Evolutionary conservation across 2,113 vertebrate genomes (phyloP).

Genomic region (Lycocorax pyrrhopterus): DNA sequence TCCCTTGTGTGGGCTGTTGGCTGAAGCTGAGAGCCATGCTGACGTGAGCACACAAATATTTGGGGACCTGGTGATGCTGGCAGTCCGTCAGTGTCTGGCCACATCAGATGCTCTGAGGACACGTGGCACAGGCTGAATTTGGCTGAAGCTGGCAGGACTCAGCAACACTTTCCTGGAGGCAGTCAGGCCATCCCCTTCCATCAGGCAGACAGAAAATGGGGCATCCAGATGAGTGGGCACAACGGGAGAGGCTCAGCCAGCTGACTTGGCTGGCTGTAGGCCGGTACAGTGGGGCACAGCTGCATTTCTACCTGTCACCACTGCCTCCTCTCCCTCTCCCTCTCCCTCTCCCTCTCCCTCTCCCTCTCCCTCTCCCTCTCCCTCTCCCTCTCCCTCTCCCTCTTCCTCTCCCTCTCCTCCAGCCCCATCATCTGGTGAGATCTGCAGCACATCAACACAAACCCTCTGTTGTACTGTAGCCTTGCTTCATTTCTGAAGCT

Average conservation of each 20-base stretch:
- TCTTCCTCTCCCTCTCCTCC: background rate
- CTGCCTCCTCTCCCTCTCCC: background rate
- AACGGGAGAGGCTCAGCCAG: background rate
- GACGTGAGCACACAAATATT: background rate
- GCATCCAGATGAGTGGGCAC: background rate
- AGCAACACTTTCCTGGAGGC: background rate
- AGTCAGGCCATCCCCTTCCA: background rate
- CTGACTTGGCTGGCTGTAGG: background rate
- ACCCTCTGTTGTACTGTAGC: background rate
- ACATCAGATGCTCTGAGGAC: background rate
- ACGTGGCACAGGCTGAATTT: rapidly evolving
- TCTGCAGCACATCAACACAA: background rate
- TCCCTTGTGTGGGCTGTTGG: background rate
- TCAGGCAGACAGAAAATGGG: rapidly evolving
- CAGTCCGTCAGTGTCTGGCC: background rate
- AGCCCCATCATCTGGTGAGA: background rate
- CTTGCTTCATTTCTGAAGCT: background rate
- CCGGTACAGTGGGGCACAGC: background rate
- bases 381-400: too few relatives aligned
- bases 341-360: too few relatives aligned
- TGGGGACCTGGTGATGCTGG: background rate
- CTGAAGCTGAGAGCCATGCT: rapidly evolving
- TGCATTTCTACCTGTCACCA: background rate
- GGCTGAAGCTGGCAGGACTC: background rate
- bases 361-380: too few relatives aligned